phyloP scores from a whole-genome alignment of 2,888 invertebrate genomes.

The Polietes domitor region DNA sequence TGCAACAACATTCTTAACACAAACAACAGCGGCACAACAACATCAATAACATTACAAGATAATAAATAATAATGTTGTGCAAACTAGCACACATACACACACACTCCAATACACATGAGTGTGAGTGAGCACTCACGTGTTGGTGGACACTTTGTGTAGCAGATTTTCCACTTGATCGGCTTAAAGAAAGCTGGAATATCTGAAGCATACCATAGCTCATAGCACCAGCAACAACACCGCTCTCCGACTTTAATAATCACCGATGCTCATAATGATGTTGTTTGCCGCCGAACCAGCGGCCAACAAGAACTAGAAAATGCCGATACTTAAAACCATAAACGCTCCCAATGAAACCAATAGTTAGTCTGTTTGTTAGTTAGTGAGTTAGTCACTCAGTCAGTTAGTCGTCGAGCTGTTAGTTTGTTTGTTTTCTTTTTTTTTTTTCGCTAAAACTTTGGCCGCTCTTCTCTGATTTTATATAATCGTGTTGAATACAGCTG shows the following conservation, averaged over 20 bases:
- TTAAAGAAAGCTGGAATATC: constrained; percentile 53
- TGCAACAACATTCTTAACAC: constrained; percentile 53
- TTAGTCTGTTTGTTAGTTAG: constrained; percentile 5
- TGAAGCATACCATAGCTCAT: constrained; percentile 34
- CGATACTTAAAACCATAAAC: not conserved
- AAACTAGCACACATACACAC: constrained; percentile 14
- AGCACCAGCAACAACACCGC: constrained; percentile 26
- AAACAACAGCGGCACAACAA: constrained; percentile 13
- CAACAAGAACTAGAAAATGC: not conserved
- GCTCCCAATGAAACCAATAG: constrained; percentile 22
- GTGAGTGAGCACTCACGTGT: constrained; percentile 50
- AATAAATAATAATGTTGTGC: constrained; percentile 37
- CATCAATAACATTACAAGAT: constrained; percentile 33
- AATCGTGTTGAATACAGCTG: too few relatives aligned
- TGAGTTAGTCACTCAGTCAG: not conserved
- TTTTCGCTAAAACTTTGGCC: constrained; percentile 12
- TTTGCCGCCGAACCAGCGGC: not conserved
- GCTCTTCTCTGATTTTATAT: constrained; percentile 34
- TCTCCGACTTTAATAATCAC: constrained; percentile 10
- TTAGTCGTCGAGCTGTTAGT: not conserved
- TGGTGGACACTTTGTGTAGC: not conserved
- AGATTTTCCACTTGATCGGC: constrained; percentile 65
- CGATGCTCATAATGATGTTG: constrained; percentile 24
- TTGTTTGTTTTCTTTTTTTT: constrained; percentile 1
- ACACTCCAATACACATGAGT: too few relatives aligned